A percentile compares a stretch with the other conserved stretches of the same genome.
phyloP scores from a whole-genome alignment of 2,797 vertebrate genomes.

The Bufotes viridis region DNA sequence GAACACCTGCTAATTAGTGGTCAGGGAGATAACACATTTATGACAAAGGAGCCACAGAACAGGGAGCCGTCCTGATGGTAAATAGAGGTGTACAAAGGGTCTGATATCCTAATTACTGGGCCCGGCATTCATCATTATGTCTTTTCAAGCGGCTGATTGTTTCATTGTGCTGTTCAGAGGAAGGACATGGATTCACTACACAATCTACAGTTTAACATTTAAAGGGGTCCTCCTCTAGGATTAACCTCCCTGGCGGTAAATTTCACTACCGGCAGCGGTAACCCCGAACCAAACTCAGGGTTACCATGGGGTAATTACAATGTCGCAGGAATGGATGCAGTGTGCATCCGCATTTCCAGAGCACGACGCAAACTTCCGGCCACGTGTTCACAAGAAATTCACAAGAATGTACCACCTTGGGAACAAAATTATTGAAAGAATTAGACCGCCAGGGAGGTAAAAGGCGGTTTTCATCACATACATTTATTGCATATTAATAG shows the following conservation, averaged over 20 bases:
- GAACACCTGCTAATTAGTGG: conserved; percentile 6
- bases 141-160: background rate
- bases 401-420: too few species aligned
- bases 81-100: background rate
- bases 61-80: background rate
- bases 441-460: too few species aligned
- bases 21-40: background rate
- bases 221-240: background rate
- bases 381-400: too few species aligned
- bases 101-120: background rate
- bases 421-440: too few species aligned
- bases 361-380: too few species aligned
- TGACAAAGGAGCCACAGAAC: background rate
- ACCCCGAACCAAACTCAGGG: too few species aligned
- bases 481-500: too few species aligned
- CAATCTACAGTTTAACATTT: background rate
- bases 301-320: too few species aligned
- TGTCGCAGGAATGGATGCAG: too few species aligned
- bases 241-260: too few species aligned
- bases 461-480: background rate
- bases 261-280: too few species aligned
- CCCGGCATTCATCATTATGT: background rate
- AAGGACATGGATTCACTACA: background rate
- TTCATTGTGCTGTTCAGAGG: background rate
- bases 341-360: too few species aligned